Evolutionary conservation across 92 coral and sea anemone species (phyloP).

Genomic region (Heliopora coerulea): DNA sequence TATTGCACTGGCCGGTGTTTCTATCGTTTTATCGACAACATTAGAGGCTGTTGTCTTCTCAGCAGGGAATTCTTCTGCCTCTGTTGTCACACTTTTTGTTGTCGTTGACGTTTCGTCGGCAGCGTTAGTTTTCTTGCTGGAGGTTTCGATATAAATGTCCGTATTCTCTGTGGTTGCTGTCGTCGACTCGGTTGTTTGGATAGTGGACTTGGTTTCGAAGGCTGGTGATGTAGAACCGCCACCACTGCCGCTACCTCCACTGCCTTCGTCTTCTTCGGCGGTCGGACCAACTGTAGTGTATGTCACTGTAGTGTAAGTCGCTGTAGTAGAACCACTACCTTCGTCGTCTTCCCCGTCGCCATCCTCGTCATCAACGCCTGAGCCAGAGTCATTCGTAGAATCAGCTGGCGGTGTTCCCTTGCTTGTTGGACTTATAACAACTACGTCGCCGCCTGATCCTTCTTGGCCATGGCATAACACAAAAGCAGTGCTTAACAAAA

Average conservation of each 20-base stretch:
- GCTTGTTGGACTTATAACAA: background rate
- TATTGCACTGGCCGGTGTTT: background rate
- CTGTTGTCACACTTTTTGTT: background rate
- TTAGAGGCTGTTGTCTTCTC: background rate
- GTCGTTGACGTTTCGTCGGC: background rate
- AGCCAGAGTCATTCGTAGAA: background rate
- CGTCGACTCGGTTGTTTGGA: background rate
- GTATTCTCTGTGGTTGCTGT: background rate
- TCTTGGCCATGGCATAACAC: background rate
- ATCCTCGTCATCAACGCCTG: constrained; percentile 6
- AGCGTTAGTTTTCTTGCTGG: background rate
- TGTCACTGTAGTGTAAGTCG: background rate
- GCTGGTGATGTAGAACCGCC: background rate
- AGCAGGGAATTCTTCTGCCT: background rate
- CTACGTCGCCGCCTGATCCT: constrained; percentile 1
- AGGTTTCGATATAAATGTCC: background rate
- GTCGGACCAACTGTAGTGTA: background rate
- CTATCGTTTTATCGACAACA: background rate
- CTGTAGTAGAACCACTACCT: background rate
- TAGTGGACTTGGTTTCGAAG: background rate
- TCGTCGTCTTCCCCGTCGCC: background rate
- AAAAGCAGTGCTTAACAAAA: background rate
- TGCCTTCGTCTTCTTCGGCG: background rate
- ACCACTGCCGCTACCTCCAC: constrained; percentile 13
- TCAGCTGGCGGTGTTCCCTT: background rate